Base-by-base conservation (phyloP, 1,140 invertebrate genomes). In the Gryon sp. region DNA sequence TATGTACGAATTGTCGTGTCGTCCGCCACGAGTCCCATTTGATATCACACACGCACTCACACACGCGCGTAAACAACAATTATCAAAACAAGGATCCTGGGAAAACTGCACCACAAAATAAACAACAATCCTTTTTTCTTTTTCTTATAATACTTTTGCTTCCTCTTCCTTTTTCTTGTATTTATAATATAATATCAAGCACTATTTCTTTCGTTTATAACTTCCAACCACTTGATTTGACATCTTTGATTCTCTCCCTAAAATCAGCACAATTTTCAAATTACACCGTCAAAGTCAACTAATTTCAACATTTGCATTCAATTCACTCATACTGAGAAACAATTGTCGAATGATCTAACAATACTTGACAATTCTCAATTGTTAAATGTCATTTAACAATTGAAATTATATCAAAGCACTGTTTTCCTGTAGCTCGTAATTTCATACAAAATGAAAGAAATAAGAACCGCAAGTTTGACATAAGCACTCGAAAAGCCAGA, bases 11-110 rank as follows among this genome's bases (percentile, higher is more conserved):
- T 59, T 55, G 77, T 78, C 65, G 78, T 76, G 65, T 65, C 63
- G 73, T 68, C 76, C 60, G 70, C 52, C 72, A 76, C 76, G 68
- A 83, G 81, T 82, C 82, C 80, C 78, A 80, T 83, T 76, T 82
- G 82, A 82, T 76, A 82, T 83, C 69, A 82, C 80, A 80, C 80
- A 72, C 69, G 76, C 76, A 62, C 65, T 65, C 41, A 63, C 52
- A 69, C 45, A 57, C 63, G 62, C 62, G 48, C 28, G 65, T 59
- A 62, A 57, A 66, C 45, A 59, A 65, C 11, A 48, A 75, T 40
- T 4, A 52, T 22, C 0, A 16, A 57, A 38, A 63, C 12, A 41
- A 45, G 4, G 18, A 48, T 68, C 57, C 55, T 36, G 15, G n/a
- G n/a, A 59, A 57, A 66, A 78, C 75, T 78, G 15, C 75, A 78